A percentile compares a stretch with the other conserved stretches of the same genome.
Conservation (phyloP, 30 jellyfish, hydroid and myxozoan species). For the Sanderia malayensis region DNA sequence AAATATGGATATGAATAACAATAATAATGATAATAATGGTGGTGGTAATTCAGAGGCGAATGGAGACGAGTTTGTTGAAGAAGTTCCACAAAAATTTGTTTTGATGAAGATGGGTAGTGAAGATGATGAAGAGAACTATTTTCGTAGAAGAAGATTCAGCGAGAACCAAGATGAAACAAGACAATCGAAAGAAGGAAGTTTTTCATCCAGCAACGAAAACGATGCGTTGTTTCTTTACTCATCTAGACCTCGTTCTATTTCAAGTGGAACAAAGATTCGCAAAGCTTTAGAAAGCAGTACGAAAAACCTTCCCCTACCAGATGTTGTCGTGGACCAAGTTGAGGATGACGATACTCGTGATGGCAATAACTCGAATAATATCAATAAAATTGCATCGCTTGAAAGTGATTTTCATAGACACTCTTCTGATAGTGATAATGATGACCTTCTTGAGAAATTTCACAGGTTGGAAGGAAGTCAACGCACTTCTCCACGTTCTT, state of each 20-base stretch:
- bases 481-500: slow-evolving; percentile 33
- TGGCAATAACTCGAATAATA: not conserved
- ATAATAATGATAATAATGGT: slow-evolving; percentile 5
- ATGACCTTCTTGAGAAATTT: slow-evolving; percentile 24
- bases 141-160: slow-evolving; percentile 49
- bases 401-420: slow-evolving; percentile 68
- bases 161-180: slow-evolving; percentile 52
- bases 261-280: slow-evolving; percentile 9
- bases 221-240: slow-evolving; percentile 72
- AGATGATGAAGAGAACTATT: slow-evolving; percentile 70
- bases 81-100: slow-evolving; percentile 24
- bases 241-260: slow-evolving; percentile 75
- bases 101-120: slow-evolving; percentile 66
- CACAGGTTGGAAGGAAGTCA: slow-evolving; percentile 35
- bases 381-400: slow-evolving; percentile 13
- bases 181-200: slow-evolving; percentile 64
- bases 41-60: not conserved
- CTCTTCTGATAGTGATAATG: slow-evolving; percentile 68
- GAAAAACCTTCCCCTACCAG: slow-evolving; percentile 1
- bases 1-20: not conserved
- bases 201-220: slow-evolving; percentile 68
- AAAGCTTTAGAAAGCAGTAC: slow-evolving; percentile 19
- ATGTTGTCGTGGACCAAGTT: slow-evolving; percentile 2
- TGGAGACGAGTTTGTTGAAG: not conserved
- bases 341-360: not conserved